Evolutionary conservation across 2,113 vertebrate genomes (phyloP).

Genomic region (Sapajus apella): DNA sequence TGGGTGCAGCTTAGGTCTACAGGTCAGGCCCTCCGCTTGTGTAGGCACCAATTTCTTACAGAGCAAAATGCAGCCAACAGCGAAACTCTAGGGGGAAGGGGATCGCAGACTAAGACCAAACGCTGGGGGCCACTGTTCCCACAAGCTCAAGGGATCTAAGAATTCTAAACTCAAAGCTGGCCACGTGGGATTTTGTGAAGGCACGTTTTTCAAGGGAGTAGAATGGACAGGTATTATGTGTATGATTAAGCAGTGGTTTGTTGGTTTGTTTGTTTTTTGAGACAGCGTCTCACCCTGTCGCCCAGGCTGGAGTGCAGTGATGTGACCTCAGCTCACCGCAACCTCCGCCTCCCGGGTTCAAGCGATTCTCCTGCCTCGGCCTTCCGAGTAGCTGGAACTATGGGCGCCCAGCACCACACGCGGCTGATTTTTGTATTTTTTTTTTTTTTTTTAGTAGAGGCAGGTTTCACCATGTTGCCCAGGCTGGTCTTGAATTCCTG

Average conservation of each 20-base stretch:
- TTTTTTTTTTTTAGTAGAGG: no score
- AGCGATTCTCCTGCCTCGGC: no score
- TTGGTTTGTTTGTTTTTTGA: no score
- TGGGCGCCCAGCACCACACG: no score
- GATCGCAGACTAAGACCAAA: accelerated
- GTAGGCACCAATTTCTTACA: background rate
- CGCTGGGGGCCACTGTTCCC: accelerated
- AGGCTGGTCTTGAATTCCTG: no score
- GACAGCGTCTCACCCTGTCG: no score
- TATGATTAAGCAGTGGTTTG: background rate
- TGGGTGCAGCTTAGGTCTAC: background rate
- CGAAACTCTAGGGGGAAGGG: background rate
- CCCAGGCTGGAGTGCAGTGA: no score
- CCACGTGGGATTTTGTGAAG: background rate
- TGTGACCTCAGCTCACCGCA: no score
- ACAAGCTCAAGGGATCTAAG: background rate
- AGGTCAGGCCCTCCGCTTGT: background rate
- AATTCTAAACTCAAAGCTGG: background rate
- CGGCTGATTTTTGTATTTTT: no score
- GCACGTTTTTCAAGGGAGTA: background rate
- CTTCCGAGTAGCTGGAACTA: no score
- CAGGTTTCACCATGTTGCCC: no score
- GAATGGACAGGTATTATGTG: background rate
- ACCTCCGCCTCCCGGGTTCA: no score
- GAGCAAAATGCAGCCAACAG: background rate